Conservation (phyloP, 2,888 invertebrate species). For the Melieria crassipennis region DNA sequence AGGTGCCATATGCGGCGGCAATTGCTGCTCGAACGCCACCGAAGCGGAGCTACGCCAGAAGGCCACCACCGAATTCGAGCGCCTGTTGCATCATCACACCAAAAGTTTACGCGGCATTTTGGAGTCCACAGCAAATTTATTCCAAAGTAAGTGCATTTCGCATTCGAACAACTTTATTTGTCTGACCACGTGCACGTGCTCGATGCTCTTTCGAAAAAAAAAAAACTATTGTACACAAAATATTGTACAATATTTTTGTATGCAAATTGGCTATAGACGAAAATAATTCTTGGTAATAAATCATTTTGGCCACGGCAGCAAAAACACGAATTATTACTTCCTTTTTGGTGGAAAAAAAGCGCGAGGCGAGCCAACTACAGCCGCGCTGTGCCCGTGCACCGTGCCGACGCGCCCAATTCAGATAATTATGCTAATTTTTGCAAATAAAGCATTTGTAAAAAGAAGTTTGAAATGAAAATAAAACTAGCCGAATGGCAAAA, state of each 20-base stretch:
- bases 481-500: background rate
- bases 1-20: conserved; percentile 64
- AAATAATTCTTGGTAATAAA: conserved; percentile 18
- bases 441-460: conserved; percentile 5
- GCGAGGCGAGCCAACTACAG: background rate
- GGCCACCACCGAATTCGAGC: conserved; percentile 70
- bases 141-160: conserved; percentile 74
- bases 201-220: no score
- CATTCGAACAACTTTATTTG: no score
- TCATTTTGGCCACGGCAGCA: conserved; percentile 17
- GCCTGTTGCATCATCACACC: conserved; percentile 76
- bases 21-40: conserved; percentile 63
- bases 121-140: conserved; percentile 76
- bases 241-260: background rate
- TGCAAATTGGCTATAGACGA: conserved; percentile 6
- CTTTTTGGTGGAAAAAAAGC: conserved; percentile 8
- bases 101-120: conserved; percentile 80
- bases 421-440: conserved; percentile 26
- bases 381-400: conserved; percentile 9
- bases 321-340: conserved; percentile 29
- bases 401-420: conserved; percentile 6
- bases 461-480: background rate
- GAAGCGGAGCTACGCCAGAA: conserved; percentile 62
- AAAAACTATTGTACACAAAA: no score
- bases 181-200: no score